A percentile compares a stretch with the other conserved stretches of the same genome.
Conservation (phyloP, 2,888 invertebrate species). For the Hyalella azteca region DNA sequence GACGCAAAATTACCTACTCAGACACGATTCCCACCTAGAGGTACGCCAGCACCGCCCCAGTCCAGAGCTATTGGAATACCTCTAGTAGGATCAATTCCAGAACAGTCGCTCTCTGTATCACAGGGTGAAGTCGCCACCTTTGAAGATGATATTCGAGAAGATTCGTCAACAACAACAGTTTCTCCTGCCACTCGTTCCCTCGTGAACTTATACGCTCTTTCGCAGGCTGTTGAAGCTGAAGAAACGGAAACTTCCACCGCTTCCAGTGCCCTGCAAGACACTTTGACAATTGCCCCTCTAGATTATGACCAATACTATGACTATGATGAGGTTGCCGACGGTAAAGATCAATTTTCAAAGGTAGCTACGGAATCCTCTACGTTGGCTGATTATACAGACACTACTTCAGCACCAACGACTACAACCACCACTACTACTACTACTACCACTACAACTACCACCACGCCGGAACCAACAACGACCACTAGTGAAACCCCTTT, state of each 20-base stretch:
- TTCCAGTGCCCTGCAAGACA: slow-evolving; percentile 19
- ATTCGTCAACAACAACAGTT: slow-evolving; percentile 9
- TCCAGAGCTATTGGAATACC: slow-evolving; percentile 21
- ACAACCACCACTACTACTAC: slow-evolving; percentile 52
- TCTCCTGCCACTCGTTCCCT: slow-evolving; percentile 40
- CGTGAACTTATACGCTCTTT: slow-evolving; percentile 51
- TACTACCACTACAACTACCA: slow-evolving; percentile 47
- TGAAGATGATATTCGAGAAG: background rate
- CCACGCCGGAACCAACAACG: slow-evolving; percentile 41
- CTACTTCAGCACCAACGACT: slow-evolving; percentile 43
- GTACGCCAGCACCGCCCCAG: slow-evolving; percentile 20
- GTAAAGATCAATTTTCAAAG: background rate
- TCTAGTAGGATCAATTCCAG: slow-evolving; percentile 21
- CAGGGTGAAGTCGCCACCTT: background rate
- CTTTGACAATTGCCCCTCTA: slow-evolving; percentile 39
- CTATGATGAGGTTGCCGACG: slow-evolving; percentile 41
- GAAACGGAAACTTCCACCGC: slow-evolving; percentile 44
- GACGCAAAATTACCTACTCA: slow-evolving; percentile 50
- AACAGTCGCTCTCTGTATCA: background rate
- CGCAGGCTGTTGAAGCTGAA: slow-evolving; percentile 49
- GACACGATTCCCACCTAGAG: slow-evolving; percentile 53
- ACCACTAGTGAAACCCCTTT: slow-evolving; percentile 36
- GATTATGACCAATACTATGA: slow-evolving; percentile 43
- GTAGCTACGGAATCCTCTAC: slow-evolving; percentile 29
- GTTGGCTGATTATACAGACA: slow-evolving; percentile 30